Conservation (phyloP, 1,140 invertebrate species). For the Trachymyrmex cornetzi region DNA sequence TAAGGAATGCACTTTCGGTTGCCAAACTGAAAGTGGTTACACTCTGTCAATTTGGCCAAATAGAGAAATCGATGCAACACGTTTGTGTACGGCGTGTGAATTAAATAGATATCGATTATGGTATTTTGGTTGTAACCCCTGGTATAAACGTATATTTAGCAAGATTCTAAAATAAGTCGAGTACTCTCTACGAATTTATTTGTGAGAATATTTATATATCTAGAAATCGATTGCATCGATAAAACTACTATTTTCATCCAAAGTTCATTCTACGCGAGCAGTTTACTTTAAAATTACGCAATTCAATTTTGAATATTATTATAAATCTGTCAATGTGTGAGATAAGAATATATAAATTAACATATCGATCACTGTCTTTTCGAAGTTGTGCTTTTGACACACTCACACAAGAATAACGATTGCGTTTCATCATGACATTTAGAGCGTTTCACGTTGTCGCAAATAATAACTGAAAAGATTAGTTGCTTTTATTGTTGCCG, state of each 20-base stretch:
- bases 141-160: conserved; percentile 1
- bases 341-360: not conserved
- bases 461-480: conserved; percentile 5
- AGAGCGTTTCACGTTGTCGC: not conserved
- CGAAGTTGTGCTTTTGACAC: not conserved
- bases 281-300: not conserved
- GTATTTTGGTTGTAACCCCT: not conserved
- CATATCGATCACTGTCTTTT: not conserved
- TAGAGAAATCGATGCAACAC: not conserved
- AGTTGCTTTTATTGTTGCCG: not conserved
- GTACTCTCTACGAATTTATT: not conserved
- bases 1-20: conserved; percentile 44
- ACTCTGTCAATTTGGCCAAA: not conserved
- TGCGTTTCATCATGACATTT: not conserved
- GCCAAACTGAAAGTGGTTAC: conserved; percentile 20
- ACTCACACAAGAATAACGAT: not conserved
- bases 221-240: not conserved
- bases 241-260: conserved; percentile 43
- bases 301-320: not conserved
- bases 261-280: not conserved
- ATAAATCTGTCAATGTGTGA: not conserved
- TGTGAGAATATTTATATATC: conserved; percentile 36
- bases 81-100: not conserved
- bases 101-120: conserved; percentile 30
- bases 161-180: conserved; percentile 31